Evolutionary conservation across 1,140 invertebrate genomes (phyloP).

Genomic region (Periplaneta americana): DNA sequence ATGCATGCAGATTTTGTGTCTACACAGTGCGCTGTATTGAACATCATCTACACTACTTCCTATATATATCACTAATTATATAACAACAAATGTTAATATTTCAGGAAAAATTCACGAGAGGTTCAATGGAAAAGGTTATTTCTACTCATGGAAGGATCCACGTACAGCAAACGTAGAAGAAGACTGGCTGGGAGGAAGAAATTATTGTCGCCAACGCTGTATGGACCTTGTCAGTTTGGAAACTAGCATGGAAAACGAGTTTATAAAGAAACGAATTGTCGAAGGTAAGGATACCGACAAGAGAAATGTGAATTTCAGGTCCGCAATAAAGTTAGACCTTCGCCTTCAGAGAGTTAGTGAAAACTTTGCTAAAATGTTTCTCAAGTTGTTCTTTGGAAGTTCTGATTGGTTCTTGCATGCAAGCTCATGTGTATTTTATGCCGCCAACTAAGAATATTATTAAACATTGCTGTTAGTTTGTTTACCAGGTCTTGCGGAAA

Average conservation of each 20-base stretch:
- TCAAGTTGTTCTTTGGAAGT: background rate
- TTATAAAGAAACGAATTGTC: slow-evolving; percentile 68
- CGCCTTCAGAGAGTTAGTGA: too few species aligned
- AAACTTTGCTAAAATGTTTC: too few species aligned
- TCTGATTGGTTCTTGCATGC: background rate
- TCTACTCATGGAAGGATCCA: slow-evolving; percentile 77
- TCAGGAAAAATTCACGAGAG: slow-evolving; percentile 43
- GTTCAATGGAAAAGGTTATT: slow-evolving; percentile 63
- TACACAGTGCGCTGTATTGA: too few species aligned
- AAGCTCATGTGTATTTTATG: background rate
- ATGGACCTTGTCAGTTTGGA: slow-evolving; percentile 82
- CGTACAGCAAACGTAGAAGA: slow-evolving; percentile 61
- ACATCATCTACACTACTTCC: too few species aligned
- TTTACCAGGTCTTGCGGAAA: too few species aligned
- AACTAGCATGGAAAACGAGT: slow-evolving; percentile 74
- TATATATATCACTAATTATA: too few species aligned
- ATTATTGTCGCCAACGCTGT: slow-evolving; percentile 76
- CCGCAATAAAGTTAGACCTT: too few species aligned
- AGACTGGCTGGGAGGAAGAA: slow-evolving; percentile 75
- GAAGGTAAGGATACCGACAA: slow-evolving; percentile 61
- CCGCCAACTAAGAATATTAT: too few species aligned
- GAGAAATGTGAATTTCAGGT: too few species aligned
- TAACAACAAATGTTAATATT: slow-evolving; percentile 21
- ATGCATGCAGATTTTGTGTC: too few species aligned
- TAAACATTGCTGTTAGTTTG: too few species aligned